Conservation (phyloP, 2,888 invertebrate species). For the Uloborus plumipes region DNA sequence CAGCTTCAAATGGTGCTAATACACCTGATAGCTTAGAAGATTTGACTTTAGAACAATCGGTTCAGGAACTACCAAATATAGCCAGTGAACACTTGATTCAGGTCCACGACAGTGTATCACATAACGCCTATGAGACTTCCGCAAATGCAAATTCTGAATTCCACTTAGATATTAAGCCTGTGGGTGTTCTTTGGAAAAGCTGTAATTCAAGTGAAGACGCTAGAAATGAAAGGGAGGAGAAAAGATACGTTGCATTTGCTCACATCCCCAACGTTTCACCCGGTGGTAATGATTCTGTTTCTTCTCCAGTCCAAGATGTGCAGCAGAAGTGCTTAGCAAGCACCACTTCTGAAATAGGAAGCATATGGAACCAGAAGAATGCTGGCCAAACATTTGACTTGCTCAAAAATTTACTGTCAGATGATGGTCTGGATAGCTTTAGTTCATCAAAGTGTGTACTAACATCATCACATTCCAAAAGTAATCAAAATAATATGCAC, state of each 20-base stretch:
- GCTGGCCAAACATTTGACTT: slow-evolving; percentile 48
- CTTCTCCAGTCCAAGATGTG: slow-evolving; percentile 17
- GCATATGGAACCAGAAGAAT: slow-evolving; percentile 52
- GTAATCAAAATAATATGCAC: slow-evolving; percentile 21
- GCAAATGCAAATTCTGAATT: not conserved
- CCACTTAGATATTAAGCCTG: slow-evolving; percentile 43
- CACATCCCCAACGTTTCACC: slow-evolving; percentile 7
- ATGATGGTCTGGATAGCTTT: slow-evolving; percentile 56
- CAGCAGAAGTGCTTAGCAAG: slow-evolving; percentile 43
- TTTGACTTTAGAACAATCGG: slow-evolving; percentile 14
- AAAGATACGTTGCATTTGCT: slow-evolving; percentile 10
- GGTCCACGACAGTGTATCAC: no score
- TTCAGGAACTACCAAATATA: not conserved
- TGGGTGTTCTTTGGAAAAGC: slow-evolving; percentile 48
- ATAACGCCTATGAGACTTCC: no score
- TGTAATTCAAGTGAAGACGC: slow-evolving; percentile 2
- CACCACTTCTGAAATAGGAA: slow-evolving; percentile 46
- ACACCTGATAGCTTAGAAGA: slow-evolving; percentile 63
- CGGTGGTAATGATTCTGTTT: slow-evolving; percentile 16
- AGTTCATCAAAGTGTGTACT: slow-evolving; percentile 49
- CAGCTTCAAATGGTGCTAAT: slow-evolving; percentile 45
- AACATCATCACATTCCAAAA: slow-evolving; percentile 22
- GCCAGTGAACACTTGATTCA: not conserved
- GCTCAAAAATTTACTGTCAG: slow-evolving; percentile 50
- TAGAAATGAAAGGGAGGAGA: slow-evolving; percentile 5